Evolutionary conservation across 2,113 vertebrate species (phyloP), one percentile per base, ranked within the genome.

Genomic region (Melanostigma gelatinosum): DNA sequence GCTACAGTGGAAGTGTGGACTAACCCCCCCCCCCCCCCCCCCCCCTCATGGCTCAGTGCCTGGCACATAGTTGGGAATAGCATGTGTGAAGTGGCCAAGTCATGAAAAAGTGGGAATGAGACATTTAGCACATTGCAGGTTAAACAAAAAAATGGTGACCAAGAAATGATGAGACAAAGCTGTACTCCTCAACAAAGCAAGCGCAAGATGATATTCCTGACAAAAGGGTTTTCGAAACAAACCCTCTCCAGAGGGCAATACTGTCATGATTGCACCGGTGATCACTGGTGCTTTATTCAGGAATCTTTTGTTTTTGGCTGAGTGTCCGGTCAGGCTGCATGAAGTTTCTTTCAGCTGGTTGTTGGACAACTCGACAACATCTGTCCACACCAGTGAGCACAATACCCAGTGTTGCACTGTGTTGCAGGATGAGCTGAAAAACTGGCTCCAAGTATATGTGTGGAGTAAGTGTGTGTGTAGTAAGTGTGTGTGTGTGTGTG

Each of bases 381-480:
- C 44, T 65, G 50, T 83, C 34, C 40, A 57, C 63, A 60, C 74
- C 68, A 38, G 60, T 48, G 58, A 66, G 48, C 75, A 81, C 67
- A 87, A 24, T 15, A 64, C 38, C n/a, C 44, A 34, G 10, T 60
- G 75, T 64, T 54, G 18, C 24, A 16, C 6, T 22, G 74, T 69
- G 85, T n/a, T 84, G 74, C 89, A 75, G 38, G 86, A 87, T 48
- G 72, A 84, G 86, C 76, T 78, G 88, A 78, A 85, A 75, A 91
- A 90, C 88, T 80, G 82, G 86, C 57, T 89, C 65, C 16, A 64
- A 32, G 54, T 70, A 50, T 61, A 9, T 15, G 57, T 46, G 64
- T 44, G 40, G 42, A 50, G 61, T 42, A 8, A 32, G 29, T 42
- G 44, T 64, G 58, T 67, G 48, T 81, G 84, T 82, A 29, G 29